phyloP scores from a whole-genome alignment of 2,797 vertebrate species.

The Eulemur coronatus region DNA sequence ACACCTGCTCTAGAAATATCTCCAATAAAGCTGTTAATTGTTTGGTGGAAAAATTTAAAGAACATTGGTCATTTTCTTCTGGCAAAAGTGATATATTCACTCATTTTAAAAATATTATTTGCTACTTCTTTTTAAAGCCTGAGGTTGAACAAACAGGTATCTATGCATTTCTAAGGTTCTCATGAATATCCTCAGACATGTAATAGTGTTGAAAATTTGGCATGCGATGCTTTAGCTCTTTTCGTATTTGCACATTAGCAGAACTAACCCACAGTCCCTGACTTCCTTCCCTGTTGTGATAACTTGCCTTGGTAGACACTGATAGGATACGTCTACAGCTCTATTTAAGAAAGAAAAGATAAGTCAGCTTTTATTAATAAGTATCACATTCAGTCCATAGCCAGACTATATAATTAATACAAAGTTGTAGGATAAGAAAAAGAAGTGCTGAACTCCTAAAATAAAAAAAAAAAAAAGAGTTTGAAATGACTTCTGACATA shows the following conservation, averaged over 20 bases:
- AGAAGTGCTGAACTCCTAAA: background rate
- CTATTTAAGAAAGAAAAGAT: background rate
- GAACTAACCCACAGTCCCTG: background rate
- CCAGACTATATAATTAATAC: conserved; percentile 26
- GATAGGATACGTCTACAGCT: background rate
- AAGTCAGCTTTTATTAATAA: conserved; percentile 55
- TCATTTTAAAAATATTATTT: background rate
- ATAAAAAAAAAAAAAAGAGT: background rate
- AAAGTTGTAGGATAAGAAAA: background rate
- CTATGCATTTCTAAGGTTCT: background rate
- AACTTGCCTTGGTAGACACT: background rate
- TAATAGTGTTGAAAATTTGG: background rate
- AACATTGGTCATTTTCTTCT: conserved; percentile 30
- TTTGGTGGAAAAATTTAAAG: conserved; percentile 38
- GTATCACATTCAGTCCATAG: background rate
- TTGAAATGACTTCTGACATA: conserved; percentile 38
- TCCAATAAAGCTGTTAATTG: conserved; percentile 53
- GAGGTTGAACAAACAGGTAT: background rate
- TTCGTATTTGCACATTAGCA: background rate
- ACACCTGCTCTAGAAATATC: background rate
- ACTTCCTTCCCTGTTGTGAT: conserved; percentile 13
- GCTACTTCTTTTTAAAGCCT: background rate
- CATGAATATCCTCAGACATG: background rate
- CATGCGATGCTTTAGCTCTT: background rate
- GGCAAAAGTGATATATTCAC: background rate